These are phyloP conservation scores for Rhipidura dahli DNA, from an alignment of 2,113 vertebrate genomes.

Conservation along the genomic window DNA sequence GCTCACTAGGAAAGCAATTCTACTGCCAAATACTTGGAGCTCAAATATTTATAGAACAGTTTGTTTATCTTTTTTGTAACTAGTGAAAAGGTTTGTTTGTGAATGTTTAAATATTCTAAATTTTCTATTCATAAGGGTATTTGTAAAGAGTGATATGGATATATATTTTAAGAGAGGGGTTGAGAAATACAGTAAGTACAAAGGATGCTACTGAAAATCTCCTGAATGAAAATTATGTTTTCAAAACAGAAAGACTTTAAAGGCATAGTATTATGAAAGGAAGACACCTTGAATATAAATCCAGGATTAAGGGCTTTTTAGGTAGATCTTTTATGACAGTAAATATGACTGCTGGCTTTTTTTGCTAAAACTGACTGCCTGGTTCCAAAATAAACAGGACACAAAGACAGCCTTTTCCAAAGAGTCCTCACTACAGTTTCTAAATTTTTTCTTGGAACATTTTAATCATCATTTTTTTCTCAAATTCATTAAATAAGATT, in stretches of 20 bases:
- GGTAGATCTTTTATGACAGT: neutral
- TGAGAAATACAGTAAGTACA: neutral
- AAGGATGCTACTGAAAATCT: neutral
- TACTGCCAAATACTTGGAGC: constrained; percentile 27
- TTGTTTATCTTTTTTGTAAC: constrained; percentile 32
- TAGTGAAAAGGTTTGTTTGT: constrained; percentile 11
- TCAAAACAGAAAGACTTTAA: neutral
- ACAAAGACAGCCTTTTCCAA: neutral
- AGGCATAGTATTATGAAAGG: neutral
- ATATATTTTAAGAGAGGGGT: neutral
- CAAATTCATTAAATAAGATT: neutral
- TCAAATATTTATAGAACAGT: constrained; percentile 48
- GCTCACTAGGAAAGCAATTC: constrained; percentile 14
- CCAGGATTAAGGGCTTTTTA: neutral
- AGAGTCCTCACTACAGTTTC: neutral
- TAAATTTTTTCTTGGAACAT: neutral
- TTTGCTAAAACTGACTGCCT: neutral
- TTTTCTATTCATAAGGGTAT: neutral
- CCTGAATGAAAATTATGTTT: neutral
- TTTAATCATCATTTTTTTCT: neutral
- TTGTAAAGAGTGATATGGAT: neutral
- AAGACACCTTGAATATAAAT: neutral
- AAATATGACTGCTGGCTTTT: neutral
- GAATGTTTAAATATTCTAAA: neutral
- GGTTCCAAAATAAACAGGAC: neutral